Evolutionary conservation across 1,140 invertebrate genomes (phyloP).

Genomic region (Hyles euphorbiae): DNA sequence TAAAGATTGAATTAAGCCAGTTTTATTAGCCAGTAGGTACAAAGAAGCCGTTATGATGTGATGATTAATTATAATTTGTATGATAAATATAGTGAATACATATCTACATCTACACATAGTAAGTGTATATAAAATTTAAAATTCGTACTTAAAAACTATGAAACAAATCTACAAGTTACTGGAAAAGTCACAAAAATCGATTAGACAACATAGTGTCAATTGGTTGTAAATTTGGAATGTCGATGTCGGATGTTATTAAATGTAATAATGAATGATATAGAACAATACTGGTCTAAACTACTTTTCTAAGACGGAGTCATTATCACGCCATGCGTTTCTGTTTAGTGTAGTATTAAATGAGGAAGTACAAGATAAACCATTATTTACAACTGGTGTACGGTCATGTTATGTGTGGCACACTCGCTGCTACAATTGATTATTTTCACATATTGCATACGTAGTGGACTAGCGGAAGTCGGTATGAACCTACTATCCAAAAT

Average conservation of each 20-base stretch:
- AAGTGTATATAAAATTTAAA: neutral
- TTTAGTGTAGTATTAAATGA: neutral
- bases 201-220: too few species aligned
- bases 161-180: too few species aligned
- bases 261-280: too few species aligned
- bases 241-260: too few species aligned
- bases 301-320: constrained; percentile 1
- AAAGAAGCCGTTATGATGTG: too few species aligned
- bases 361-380: constrained; percentile 5
- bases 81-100: neutral
- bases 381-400: constrained; percentile 10
- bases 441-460: too few species aligned
- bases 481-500: constrained; percentile 1
- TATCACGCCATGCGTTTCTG: constrained; percentile 13
- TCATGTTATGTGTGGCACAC: neutral
- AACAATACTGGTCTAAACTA: neutral
- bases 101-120: neutral
- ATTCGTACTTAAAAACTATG: too few species aligned
- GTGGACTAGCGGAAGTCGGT: neutral
- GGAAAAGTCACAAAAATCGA: neutral
- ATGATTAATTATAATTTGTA: too few species aligned
- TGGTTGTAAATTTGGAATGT: too few species aligned
- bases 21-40: too few species aligned
- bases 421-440: constrained; percentile 10
- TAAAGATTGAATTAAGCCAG: too few species aligned